Percentiles rank a stretch among this genome's conserved stretches.
Evolutionary conservation across 2,888 invertebrate genomes (phyloP).

Genomic region (Minunthozetes semirufus): DNA sequence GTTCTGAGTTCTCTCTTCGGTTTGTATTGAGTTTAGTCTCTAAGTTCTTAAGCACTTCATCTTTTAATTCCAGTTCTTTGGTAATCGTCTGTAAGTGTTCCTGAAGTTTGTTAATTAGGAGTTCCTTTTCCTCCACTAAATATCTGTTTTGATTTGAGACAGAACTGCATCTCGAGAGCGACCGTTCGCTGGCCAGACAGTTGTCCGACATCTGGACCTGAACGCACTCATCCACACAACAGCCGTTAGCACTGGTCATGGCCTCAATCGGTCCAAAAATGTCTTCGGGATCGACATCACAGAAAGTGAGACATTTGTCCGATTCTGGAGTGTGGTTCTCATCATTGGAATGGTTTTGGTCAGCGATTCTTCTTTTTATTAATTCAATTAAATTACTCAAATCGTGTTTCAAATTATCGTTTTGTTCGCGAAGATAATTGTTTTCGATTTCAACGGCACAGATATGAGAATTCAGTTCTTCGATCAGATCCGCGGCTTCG

Average conservation of each 20-base stretch:
- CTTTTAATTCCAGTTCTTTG: conserved; percentile 11
- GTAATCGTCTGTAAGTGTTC: conserved; percentile 20
- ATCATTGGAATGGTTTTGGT: conserved; percentile 8
- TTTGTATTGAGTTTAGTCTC: conserved; percentile 12
- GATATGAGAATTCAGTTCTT: conserved; percentile 35
- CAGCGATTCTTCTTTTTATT: conserved; percentile 29
- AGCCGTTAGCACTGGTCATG: conserved; percentile 37
- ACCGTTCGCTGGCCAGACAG: background rate
- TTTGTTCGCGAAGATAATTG: conserved; percentile 40
- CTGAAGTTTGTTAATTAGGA: conserved; percentile 17
- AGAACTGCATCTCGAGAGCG: conserved; percentile 17
- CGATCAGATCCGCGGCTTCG: conserved; percentile 24
- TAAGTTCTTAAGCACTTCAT: conserved; percentile 22
- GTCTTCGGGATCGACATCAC: conserved; percentile 42
- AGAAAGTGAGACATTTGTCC: conserved; percentile 40
- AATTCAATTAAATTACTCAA: conserved; percentile 40
- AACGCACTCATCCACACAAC: conserved; percentile 30
- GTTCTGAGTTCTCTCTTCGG: conserved; percentile 9
- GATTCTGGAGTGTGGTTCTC: background rate
- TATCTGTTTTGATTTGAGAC: conserved; percentile 9
- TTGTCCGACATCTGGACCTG: conserved; percentile 8
- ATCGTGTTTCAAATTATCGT: conserved; percentile 41
- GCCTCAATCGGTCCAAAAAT: conserved; percentile 42
- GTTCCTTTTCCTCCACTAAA: conserved; percentile 30
- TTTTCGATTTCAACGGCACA: conserved; percentile 40